Evolutionary conservation across 2,113 vertebrate genomes (phyloP).

Genomic region (Lagopus muta): DNA sequence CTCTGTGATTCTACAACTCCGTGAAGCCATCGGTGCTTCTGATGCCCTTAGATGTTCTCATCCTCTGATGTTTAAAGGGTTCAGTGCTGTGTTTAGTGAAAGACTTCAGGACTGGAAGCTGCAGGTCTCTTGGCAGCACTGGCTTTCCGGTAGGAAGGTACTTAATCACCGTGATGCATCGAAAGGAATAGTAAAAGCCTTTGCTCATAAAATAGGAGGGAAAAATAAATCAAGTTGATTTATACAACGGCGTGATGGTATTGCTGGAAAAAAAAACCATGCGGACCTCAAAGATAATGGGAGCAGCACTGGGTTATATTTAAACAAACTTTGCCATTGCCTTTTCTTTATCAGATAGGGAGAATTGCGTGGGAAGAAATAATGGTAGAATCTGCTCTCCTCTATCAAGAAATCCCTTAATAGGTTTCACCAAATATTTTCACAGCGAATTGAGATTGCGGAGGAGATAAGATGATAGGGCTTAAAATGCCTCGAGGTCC

Average conservation of each 20-base stretch:
- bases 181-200: not conserved
- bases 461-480: not conserved
- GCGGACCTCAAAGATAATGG: not conserved
- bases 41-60: not conserved
- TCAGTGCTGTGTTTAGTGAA: not conserved
- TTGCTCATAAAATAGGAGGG: not conserved
- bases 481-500: not conserved
- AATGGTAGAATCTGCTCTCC: not conserved
- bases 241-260: not conserved
- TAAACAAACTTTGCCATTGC: not conserved
- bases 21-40: not conserved
- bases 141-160: not conserved
- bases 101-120: not conserved
- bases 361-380: not conserved
- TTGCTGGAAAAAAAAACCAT: not conserved
- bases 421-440: not conserved
- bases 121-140: accelerated
- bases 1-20: not conserved
- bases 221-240: not conserved
- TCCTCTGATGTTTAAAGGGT: not conserved
- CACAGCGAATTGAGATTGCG: not conserved
- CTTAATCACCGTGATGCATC: not conserved
- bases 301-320: not conserved
- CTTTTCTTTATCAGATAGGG: not conserved
- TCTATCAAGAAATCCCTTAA: not conserved